Conservation (phyloP, 1,140 invertebrate genomes). For the Oryctes rhinoceros region DNA sequence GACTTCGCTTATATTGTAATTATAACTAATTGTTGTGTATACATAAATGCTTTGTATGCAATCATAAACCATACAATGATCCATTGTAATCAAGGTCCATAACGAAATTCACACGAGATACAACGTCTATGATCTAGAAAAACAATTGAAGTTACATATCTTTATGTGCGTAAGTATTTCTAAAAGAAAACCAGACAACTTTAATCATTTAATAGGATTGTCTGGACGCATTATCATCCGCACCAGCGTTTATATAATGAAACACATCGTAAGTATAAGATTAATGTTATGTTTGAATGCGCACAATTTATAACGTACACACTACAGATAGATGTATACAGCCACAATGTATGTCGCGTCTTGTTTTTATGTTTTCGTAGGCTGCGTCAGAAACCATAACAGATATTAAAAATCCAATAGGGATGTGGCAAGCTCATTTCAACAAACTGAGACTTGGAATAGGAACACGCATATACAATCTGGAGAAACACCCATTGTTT, state of each 20-base stretch:
- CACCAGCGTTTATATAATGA: not conserved
- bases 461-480: no score
- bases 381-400: no score
- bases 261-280: not conserved
- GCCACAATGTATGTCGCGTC: no score
- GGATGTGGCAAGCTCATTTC: no score
- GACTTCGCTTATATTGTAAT: not conserved
- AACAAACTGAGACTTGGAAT: no score
- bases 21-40: not conserved
- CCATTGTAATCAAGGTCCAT: slow-evolving; percentile 16
- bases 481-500: no score
- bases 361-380: no score
- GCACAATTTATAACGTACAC: no score
- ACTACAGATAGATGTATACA: no score
- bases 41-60: not conserved
- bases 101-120: slow-evolving; percentile 24
- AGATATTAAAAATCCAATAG: no score
- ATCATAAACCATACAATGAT: slow-evolving; percentile 9
- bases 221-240: slow-evolving; percentile 22
- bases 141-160: not conserved
- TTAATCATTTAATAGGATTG: slow-evolving; percentile 32
- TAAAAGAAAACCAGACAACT: slow-evolving; percentile 12
- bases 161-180: not conserved
- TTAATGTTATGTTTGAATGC: not conserved
- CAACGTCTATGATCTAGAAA: not conserved